Conservation (phyloP, 1,140 invertebrate genomes). For the Atta cephalotes region DNA sequence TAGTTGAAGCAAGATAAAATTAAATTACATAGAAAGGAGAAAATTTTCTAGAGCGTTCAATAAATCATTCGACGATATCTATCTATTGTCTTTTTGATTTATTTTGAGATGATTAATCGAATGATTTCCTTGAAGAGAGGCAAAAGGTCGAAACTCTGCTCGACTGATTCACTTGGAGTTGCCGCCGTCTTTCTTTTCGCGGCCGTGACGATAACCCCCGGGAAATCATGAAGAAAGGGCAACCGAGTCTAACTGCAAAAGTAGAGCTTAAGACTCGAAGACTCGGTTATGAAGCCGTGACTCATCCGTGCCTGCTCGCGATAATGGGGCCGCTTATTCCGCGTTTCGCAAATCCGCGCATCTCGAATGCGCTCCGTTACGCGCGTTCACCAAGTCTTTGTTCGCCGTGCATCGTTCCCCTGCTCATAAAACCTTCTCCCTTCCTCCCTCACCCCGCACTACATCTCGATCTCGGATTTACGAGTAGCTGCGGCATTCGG, state of each 20-base stretch:
- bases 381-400: slow-evolving; percentile 18
- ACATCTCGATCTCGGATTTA: not conserved
- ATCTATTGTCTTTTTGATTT: no score
- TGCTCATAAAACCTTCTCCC: slow-evolving; percentile 4
- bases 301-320: slow-evolving; percentile 34
- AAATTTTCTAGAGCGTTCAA: no score
- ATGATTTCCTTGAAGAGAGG: not conserved
- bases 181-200: not conserved
- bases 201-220: no score
- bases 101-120: no score
- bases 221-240: not conserved
- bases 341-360: slow-evolving; percentile 54
- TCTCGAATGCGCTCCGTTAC: slow-evolving; percentile 17
- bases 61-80: no score
- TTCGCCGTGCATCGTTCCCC: not conserved
- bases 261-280: slow-evolving; percentile 32
- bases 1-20: no score
- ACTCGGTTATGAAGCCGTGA: slow-evolving; percentile 50
- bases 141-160: not conserved
- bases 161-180: no score
- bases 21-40: no score
- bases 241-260: slow-evolving; percentile 24
- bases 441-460: not conserved
- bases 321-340: slow-evolving; percentile 40
- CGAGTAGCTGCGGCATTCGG: slow-evolving; percentile 14